Conservation (phyloP, 2,888 invertebrate species). For the Sympetrum striolatum region DNA sequence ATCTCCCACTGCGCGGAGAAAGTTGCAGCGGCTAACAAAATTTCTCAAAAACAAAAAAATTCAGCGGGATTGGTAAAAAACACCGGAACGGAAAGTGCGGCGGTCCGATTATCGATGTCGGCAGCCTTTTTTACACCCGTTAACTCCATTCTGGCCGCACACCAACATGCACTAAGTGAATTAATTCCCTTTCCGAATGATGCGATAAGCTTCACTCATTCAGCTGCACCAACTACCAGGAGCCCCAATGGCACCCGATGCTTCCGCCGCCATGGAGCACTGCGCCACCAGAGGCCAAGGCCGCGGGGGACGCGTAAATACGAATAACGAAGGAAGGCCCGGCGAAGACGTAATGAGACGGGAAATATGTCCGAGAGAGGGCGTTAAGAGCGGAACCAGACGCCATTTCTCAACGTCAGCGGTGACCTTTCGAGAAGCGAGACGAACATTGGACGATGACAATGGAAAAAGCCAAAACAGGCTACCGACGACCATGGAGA, state of each 20-base stretch:
- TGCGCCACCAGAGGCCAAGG: not conserved
- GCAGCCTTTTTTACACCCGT: too few species aligned
- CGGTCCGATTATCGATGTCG: too few species aligned
- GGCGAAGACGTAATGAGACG: not conserved
- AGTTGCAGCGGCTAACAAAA: too few species aligned
- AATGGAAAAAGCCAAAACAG: slow-evolving; percentile 39
- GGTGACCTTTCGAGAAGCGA: slow-evolving; percentile 7
- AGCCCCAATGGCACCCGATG: not conserved
- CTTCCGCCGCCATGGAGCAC: not conserved
- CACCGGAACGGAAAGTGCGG: too few species aligned
- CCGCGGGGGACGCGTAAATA: not conserved
- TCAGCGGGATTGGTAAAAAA: too few species aligned
- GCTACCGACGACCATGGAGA: not conserved
- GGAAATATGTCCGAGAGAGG: not conserved
- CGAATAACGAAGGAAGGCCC: not conserved
- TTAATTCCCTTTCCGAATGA: too few species aligned
- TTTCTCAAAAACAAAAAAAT: too few species aligned
- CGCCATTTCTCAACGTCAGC: slow-evolving; percentile 41
- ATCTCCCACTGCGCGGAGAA: too few species aligned
- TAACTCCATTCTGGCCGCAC: too few species aligned
- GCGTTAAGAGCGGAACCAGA: slow-evolving; percentile 12
- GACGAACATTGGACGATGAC: slow-evolving; percentile 35
- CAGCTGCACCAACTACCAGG: not conserved
- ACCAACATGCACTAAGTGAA: too few species aligned
- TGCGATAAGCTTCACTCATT: too few species aligned